phyloP scores from a whole-genome alignment of 2,888 invertebrate species.

The Desoria tigrina region DNA sequence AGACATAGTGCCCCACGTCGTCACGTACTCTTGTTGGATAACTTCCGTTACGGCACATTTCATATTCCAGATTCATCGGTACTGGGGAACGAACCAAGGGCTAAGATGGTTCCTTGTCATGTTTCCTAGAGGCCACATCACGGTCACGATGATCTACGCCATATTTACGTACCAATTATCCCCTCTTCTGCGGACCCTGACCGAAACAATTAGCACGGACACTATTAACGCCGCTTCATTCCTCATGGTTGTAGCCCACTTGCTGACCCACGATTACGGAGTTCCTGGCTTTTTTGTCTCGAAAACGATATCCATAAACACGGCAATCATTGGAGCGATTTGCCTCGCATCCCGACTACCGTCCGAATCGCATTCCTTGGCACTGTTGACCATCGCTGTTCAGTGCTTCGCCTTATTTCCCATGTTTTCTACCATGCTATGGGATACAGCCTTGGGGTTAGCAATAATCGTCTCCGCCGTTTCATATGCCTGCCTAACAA shows the following conservation, averaged over 20 bases:
- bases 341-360: constrained; percentile 90
- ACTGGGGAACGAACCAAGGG: constrained; percentile 18
- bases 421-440: constrained; percentile 68
- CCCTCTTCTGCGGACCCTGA: constrained; percentile 88
- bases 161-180: constrained; percentile 29
- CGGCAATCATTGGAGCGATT: constrained; percentile 91
- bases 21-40: constrained; percentile 24
- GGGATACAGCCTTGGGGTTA: constrained; percentile 60
- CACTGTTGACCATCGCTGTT: constrained; percentile 83
- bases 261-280: constrained; percentile 91
- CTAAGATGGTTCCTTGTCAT: neutral
- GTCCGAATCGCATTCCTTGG: constrained; percentile 82
- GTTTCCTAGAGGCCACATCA: neutral
- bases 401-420: constrained; percentile 88
- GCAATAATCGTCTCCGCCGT: constrained; percentile 62
- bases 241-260: constrained; percentile 81
- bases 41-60: constrained; percentile 40
- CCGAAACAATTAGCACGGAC: constrained; percentile 95
- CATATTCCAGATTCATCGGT: constrained; percentile 34
- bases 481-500: constrained; percentile 59
- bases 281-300: constrained; percentile 84
- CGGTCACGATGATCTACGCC: constrained; percentile 22
- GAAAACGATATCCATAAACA: constrained; percentile 86
- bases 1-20: constrained; percentile 23
- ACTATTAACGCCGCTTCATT: constrained; percentile 93